Evolutionary conservation across 2,797 vertebrate species (phyloP), one percentile per base, ranked within the genome.

Genomic region (Oreonectes daqikongensis): DNA sequence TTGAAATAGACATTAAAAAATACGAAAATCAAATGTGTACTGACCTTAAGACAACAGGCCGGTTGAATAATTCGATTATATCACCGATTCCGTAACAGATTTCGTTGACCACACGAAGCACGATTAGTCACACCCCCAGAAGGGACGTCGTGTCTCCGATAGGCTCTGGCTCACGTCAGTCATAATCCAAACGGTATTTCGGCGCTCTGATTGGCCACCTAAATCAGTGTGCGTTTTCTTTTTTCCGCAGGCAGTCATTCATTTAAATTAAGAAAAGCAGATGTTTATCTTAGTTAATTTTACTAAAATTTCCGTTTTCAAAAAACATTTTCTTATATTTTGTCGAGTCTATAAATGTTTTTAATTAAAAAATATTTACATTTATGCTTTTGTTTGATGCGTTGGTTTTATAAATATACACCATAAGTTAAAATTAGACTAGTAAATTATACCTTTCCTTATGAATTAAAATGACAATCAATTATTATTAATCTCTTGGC

Each of bases 81-180:
- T 55, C 9, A 42, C 24, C 17, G 50, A 35, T 59, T 46, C 26
- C 9, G 10, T 26, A 5, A 53, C 26, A 2, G 63, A 46, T 52
- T 38, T 55, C 28, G 46, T 20, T 46, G 57, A 24, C 53, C 12
- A 35, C 28, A 60, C 40, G 32, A 60, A 59, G 65, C 53, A n/a
- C 46, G 28, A 38, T 48, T 38, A 40, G 53, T 26, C 74, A 38
- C 42, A 8, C 30, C 74, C 6, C 42, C n/a, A 28, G 6, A 9
- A 22, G n/a, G 4, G 4, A 48, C 8, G 26, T 2, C 59, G 30
- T 30, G 40, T 3, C 50, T 61, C 2, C 44, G 65, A 76, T 68
- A 38, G 74, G 74, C 65, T 40, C 12, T 8, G 4, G 17, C 55
- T 1, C 15, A 26, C 30, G 74, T 48, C 73, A 48, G n/a, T 76